Conservation (phyloP, 2,113 vertebrate genomes). For the Falco punctatus region DNA sequence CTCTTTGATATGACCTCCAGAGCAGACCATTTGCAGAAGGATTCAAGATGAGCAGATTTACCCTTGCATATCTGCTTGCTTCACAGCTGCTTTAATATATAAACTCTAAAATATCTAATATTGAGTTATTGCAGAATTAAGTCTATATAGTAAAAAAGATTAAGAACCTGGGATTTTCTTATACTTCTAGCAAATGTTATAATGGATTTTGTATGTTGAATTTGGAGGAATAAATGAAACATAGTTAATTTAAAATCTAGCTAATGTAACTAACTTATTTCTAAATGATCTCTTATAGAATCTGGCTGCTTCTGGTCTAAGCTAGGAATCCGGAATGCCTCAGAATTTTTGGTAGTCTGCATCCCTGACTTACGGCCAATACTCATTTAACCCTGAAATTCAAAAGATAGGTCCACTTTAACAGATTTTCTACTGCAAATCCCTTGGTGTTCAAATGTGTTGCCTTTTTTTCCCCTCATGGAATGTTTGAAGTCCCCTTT, state of each 20-base stretch:
- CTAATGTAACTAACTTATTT: not conserved
- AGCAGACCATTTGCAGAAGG: constrained; percentile 63
- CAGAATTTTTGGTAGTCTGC: constrained; percentile 43
- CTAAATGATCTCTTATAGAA: not conserved
- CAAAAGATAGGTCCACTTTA: constrained; percentile 55
- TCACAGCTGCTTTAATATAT: constrained; percentile 56
- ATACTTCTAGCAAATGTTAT: not conserved
- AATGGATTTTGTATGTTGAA: not conserved
- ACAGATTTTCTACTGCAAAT: constrained; percentile 61
- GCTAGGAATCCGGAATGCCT: constrained; percentile 28
- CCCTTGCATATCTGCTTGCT: constrained; percentile 32
- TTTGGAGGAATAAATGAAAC: not conserved
- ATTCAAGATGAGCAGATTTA: constrained; percentile 63
- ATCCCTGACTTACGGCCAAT: constrained; percentile 32
- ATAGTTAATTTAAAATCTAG: not conserved
- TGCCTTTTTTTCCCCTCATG: constrained; percentile 38
- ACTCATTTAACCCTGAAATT: constrained; percentile 57
- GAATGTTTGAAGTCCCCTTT: constrained; percentile 77
- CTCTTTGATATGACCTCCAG: constrained; percentile 84
- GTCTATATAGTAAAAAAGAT: constrained; percentile 20
- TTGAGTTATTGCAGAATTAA: constrained; percentile 21
- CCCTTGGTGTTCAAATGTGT: constrained; percentile 69
- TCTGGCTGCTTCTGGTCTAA: constrained; percentile 26
- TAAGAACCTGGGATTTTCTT: constrained; percentile 35
- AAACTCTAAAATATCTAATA: constrained; percentile 43